Percentiles rank a stretch among this genome's conserved stretches.
These are phyloP conservation scores for Nasonovia ribisnigri DNA, from an alignment of 2,888 invertebrate species.

Conservation along the genomic window DNA sequence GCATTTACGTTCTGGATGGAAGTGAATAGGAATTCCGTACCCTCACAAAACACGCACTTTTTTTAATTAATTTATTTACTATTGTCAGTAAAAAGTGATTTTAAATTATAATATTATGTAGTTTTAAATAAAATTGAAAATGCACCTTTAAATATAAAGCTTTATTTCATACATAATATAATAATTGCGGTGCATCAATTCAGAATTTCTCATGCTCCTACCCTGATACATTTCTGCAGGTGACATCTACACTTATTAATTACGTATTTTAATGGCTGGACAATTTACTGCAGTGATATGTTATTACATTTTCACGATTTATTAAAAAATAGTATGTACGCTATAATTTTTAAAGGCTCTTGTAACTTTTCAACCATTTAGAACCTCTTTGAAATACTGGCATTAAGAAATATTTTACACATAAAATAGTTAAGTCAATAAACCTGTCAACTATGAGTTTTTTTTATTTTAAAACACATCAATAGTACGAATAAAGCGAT, in stretches of 20 bases:
- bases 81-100: neutral
- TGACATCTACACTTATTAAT: neutral
- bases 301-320: neutral
- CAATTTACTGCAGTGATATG: neutral
- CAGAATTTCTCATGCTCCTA: neutral
- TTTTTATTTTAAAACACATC: neutral
- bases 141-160: neutral
- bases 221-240: neutral
- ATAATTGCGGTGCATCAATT: neutral
- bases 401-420: neutral
- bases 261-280: neutral
- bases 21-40: neutral
- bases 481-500: neutral
- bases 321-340: neutral
- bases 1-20: neutral
- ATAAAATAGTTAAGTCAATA: neutral
- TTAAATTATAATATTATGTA: neutral
- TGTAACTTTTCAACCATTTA: neutral
- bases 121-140: neutral
- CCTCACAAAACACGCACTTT: neutral
- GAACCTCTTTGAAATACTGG: neutral
- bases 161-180: neutral
- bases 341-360: neutral
- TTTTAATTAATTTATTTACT: neutral
- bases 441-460: neutral